phyloP scores from a whole-genome alignment of 2,797 vertebrate genomes.

The Lagorchestes hirsutus region DNA sequence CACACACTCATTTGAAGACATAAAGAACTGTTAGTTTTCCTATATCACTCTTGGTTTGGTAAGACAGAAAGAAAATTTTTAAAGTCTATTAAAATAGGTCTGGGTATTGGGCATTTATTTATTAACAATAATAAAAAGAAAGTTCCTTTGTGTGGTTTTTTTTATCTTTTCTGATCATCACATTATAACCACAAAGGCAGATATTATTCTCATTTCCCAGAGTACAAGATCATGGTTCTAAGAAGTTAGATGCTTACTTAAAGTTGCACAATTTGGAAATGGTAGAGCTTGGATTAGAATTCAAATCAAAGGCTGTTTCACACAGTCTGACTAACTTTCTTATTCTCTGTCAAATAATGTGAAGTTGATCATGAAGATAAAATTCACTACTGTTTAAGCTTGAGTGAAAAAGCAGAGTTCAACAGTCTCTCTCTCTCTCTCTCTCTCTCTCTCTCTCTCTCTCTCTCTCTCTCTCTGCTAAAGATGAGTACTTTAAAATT shows the following conservation, averaged over 20 bases:
- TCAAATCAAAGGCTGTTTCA: neutral
- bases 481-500: slow-evolving; percentile 8
- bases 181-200: neutral
- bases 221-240: neutral
- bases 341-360: neutral
- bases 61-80: neutral
- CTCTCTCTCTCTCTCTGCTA: slow-evolving; percentile 16
- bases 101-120: neutral
- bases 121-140: neutral
- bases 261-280: neutral
- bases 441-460: slow-evolving; percentile 12
- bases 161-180: neutral
- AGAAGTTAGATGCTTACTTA: neutral
- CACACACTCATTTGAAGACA: neutral
- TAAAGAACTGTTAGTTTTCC: neutral
- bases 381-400: slow-evolving; percentile 8
- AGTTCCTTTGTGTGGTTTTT: neutral
- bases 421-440: neutral
- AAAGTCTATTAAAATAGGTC: neutral
- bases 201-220: neutral
- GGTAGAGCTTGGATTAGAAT: neutral
- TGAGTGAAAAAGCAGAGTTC: neutral
- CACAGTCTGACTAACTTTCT: neutral
- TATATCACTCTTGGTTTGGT: neutral
- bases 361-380: neutral